phyloP scores from a whole-genome alignment of 2,888 invertebrate genomes.

The Lasioglossum oenotherae region DNA sequence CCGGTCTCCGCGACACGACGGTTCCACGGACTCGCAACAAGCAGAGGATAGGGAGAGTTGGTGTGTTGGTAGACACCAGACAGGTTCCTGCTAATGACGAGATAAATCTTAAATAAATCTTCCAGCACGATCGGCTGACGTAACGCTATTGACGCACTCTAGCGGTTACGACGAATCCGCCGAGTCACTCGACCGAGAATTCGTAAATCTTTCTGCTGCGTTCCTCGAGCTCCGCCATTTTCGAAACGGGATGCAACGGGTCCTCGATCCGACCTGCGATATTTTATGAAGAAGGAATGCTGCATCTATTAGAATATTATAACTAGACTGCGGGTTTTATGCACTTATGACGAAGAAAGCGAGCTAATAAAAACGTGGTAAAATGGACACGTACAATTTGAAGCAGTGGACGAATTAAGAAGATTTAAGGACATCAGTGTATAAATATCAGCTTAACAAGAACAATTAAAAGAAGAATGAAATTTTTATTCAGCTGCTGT shows the following conservation, averaged over 20 bases:
- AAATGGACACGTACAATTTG: no score
- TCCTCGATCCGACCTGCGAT: neutral
- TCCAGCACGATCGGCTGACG: constrained; percentile 28
- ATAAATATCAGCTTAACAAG: no score
- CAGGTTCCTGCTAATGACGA: constrained; percentile 3
- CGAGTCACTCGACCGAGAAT: constrained; percentile 43
- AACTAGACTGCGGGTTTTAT: no score
- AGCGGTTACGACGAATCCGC: constrained; percentile 23
- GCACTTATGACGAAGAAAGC: no score
- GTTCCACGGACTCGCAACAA: neutral
- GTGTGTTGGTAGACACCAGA: neutral
- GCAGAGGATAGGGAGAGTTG: neutral
- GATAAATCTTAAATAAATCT: constrained; percentile 25
- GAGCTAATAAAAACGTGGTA: no score
- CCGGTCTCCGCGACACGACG: neutral
- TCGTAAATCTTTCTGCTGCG: constrained; percentile 13
- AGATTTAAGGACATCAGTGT: no score
- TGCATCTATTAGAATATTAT: no score
- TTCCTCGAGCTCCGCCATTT: neutral
- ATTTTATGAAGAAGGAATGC: no score
- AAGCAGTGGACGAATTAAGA: no score
- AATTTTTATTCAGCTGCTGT: no score
- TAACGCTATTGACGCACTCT: constrained; percentile 8
- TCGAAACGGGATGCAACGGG: neutral
- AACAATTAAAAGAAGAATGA: no score